Evolutionary conservation across 37 sponge, comb jelly and placozoan genomes (phyloP).

Genomic region (Axinella damicornis): DNA sequence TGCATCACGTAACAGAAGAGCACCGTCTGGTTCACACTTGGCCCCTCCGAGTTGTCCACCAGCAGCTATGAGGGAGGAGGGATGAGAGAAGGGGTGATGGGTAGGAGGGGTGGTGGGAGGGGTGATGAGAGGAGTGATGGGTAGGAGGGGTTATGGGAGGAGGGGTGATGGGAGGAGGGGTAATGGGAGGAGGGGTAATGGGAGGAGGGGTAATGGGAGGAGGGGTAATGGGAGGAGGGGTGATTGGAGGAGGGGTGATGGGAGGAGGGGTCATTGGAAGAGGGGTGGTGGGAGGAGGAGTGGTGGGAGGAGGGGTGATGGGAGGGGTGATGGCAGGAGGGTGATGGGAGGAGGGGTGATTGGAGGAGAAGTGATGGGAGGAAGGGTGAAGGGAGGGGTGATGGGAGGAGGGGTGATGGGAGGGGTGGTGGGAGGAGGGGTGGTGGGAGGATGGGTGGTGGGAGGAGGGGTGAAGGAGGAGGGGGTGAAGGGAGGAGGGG

Average conservation of each 20-base stretch:
- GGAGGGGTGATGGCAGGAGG: constrained; percentile 14
- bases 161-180: not conserved
- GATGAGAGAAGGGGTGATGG: not conserved
- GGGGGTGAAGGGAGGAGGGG: too few species aligned
- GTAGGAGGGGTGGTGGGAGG: constrained; percentile 10
- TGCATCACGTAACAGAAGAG: constrained; percentile 13
- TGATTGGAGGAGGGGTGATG: too few species aligned
- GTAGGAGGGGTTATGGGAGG: not conserved
- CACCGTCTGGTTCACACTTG: constrained; percentile 25
- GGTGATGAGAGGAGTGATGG: constrained; percentile 40
- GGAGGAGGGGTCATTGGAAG: too few species aligned
- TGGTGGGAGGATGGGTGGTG: too few species aligned
- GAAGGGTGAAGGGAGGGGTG: constrained; percentile 17
- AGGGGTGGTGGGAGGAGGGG: too few species aligned
- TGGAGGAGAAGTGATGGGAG: constrained; percentile 31
- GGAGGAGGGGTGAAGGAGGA: too few species aligned
- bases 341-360: constrained; percentile 1
- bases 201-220: too few species aligned
- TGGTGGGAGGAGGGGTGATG: constrained; percentile 17
- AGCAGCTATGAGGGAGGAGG: constrained; percentile 7
- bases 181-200: too few species aligned
- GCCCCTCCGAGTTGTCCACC: not conserved
- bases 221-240: too few species aligned
- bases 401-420: not conserved
- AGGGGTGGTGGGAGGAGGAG: not conserved